phyloP scores from a whole-genome alignment of 2,888 invertebrate species.

The Poecilobothrus nobilitatus region DNA sequence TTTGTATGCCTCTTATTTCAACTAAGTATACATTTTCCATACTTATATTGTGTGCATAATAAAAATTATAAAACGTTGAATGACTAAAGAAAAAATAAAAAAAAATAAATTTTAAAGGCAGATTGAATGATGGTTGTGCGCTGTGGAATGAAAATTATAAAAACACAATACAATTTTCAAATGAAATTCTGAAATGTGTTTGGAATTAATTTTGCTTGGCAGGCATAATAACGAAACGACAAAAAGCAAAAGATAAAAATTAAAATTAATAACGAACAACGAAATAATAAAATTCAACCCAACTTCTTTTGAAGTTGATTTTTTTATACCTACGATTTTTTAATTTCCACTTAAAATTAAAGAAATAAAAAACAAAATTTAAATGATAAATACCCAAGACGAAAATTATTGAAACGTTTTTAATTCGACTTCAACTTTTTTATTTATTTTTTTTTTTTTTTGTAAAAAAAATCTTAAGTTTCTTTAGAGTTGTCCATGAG shows the following conservation, averaged over 20 bases:
- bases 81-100: no score
- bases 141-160: background rate
- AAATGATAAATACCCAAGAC: background rate
- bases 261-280: no score
- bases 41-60: no score
- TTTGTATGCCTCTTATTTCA: no score
- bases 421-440: no score
- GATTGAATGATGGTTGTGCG: no score
- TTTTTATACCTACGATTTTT: background rate
- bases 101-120: no score
- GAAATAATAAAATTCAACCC: no score
- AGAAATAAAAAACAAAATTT: background rate
- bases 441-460: background rate
- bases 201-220: conserved; percentile 4
- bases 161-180: background rate
- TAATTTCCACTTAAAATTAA: no score
- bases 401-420: background rate
- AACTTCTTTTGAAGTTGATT: background rate
- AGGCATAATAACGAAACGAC: background rate
- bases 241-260: no score
- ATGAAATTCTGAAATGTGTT: conserved; percentile 3
- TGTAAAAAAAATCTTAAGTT: background rate
- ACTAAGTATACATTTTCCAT: no score
- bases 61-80: no score
- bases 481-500: background rate